Evolutionary conservation across 2,888 invertebrate genomes (phyloP).

Genomic region (Andrena trimmerana): DNA sequence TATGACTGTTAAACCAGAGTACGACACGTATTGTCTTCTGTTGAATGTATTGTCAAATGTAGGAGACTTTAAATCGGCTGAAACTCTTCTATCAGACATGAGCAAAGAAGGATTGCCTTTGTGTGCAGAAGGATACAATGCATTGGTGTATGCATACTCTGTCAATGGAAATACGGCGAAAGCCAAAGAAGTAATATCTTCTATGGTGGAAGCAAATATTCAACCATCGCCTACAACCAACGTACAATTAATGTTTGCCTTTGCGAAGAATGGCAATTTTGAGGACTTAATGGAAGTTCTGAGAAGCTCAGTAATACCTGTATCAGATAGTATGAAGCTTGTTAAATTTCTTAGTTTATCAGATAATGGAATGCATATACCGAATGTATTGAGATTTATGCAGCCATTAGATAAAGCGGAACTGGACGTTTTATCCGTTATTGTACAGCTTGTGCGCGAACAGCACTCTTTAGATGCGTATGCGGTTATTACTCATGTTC

Average conservation of each 20-base stretch:
- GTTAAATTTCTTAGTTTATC: slow-evolving; percentile 84
- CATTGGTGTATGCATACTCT: slow-evolving; percentile 87
- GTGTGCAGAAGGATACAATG: slow-evolving; percentile 87
- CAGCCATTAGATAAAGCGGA: slow-evolving; percentile 69
- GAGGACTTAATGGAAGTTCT: slow-evolving; percentile 83
- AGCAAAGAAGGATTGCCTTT: slow-evolving; percentile 86
- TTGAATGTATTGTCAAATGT: slow-evolving; percentile 85
- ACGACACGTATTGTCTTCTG: slow-evolving; percentile 87
- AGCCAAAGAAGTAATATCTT: slow-evolving; percentile 86
- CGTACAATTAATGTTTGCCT: slow-evolving; percentile 86
- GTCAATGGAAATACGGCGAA: slow-evolving; percentile 83
- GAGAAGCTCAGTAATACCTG: slow-evolving; percentile 69
- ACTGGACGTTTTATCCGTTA: slow-evolving; percentile 78
- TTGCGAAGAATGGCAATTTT: slow-evolving; percentile 85
- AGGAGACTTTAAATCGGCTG: slow-evolving; percentile 87
- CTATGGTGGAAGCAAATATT: slow-evolving; percentile 87
- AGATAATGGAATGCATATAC: slow-evolving; percentile 80
- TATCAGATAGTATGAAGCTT: slow-evolving; percentile 86
- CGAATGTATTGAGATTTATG: slow-evolving; percentile 84
- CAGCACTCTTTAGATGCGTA: slow-evolving; percentile 86
- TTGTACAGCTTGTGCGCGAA: slow-evolving; percentile 86
- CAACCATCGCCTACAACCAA: slow-evolving; percentile 86
- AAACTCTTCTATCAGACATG: slow-evolving; percentile 88
- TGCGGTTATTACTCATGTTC: slow-evolving; percentile 85
- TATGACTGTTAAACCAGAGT: slow-evolving; percentile 86